Evolutionary conservation across 2,797 vertebrate genomes (phyloP), one percentile per base, ranked within the genome.

Genomic region (Fistularia commersonii): DNA sequence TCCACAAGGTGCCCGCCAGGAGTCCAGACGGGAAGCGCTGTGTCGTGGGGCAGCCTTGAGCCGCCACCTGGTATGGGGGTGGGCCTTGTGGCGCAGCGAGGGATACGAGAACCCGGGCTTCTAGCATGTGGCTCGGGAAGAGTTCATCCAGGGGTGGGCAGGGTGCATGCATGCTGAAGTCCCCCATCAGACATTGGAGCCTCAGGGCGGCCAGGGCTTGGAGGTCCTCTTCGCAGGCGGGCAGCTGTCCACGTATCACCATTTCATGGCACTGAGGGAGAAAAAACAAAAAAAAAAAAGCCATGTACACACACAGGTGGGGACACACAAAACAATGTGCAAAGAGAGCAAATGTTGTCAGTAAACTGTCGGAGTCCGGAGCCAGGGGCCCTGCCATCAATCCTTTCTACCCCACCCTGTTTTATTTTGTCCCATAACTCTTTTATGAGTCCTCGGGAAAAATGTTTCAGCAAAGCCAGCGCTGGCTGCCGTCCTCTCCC

Each of bases 161-260:
- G 5, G 94, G 91, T 0, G 81, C 69, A 31, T 91, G 89, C 2
- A 88, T 87, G 72, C 90, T 92, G 85, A 95, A 95, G 85, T 97
- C 93, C 0, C 92, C 93, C 79, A 93, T 90, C 66, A 94, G 79
- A 44, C 87, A 91, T 86, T 96, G 95, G 36, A 96, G 90, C 72
- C 94, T 88, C 71, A 96, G 87, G 11, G 94, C 92, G 0, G 93
- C 95, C 79, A 96, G 74, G 0, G 89, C 88, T 64, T 93, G 90
- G 65, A 97, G 89, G 47, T 93, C 93, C 61, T 96, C 93, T 46
- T 95, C 94, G 1, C 92, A 93, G 2, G 91, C 91, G 0, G 93
- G 91, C 46, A 96, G 87, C 61, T 93, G 91, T 58, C 94, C 93
- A 6, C 92, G 91, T 66, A 95, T 86, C 72, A 96, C 90, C 90